Evolutionary conservation across 2,113 vertebrate genomes (phyloP), one percentile per base, ranked within the genome.

Genomic region (Coracopsis vasa): DNA sequence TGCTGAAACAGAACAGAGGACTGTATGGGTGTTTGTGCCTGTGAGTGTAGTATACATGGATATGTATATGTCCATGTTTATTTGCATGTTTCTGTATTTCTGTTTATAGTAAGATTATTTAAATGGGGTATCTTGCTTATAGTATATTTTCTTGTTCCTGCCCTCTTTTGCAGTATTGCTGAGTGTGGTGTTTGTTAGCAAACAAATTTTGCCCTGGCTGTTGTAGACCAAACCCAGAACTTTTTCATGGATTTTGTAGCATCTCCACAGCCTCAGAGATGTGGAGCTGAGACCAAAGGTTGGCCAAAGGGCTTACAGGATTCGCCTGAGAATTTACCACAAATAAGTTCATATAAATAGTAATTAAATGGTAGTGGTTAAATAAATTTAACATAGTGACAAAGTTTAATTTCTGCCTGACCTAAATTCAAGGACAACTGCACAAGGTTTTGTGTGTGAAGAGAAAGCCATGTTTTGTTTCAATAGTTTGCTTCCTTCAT

Each of bases 361-460:
- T 31, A 80, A 83, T 62, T 77, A 33, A 73, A 48, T 51, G 1
- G 11, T 61, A 62, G 4, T 20, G 6, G 10, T 58, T 62, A 78
- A 70, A 61, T 70, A 61, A 84, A 77, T 70, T 35, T 47, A 56
- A 27, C 0, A 0, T 11, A 56, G 21, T 12, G 31, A 62, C 2
- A 80, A 28, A 64, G 27, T 66, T 80, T 56, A 73, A 41, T 86
- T 88, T 91, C 29, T 65, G 20, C 20, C 27, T 86, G 8, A 4
- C 23, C 7, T 80, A 74, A 62, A 53, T 88, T 86, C 37, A 48
- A 58, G 25, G 25, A 56, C 17, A 73, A 31, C 16, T 73, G 8
- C 14, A 48, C 12, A n/a, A 73, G 5, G 1, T 2, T 87, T n/a
- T 61, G 4, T 60, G 15, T 62, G 29, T 50, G 70, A 75, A 61